Evolutionary conservation across 1,140 invertebrate genomes (phyloP).

Genomic region (Lepidurus apus): DNA sequence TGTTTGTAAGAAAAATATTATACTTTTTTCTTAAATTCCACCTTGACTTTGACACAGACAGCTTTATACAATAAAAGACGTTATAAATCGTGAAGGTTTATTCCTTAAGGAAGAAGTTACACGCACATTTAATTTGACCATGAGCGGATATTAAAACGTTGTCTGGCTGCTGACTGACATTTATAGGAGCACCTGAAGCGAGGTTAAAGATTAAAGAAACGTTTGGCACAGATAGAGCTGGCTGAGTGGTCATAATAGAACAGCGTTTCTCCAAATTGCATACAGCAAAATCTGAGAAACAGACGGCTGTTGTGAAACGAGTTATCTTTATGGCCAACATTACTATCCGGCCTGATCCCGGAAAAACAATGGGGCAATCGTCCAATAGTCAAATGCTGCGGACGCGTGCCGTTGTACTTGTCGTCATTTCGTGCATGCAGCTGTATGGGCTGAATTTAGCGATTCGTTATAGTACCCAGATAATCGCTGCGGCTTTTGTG

Average conservation of each 20-base stretch:
- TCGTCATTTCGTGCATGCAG: not conserved
- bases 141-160: not conserved
- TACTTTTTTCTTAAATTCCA: not conserved
- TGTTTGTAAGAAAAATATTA: constrained; percentile 1
- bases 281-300: not conserved
- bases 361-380: constrained; percentile 2
- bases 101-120: not conserved
- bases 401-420: constrained; percentile 3
- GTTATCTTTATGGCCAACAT: not conserved
- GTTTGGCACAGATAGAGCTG: not conserved
- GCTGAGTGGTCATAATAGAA: not conserved
- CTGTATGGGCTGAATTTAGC: not conserved
- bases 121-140: too few species aligned
- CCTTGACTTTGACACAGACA: constrained; percentile 8
- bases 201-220: not conserved
- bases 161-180: not conserved
- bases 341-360: not conserved
- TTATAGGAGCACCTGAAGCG: not conserved
- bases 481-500: not conserved
- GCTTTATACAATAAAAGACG: constrained; percentile 10
- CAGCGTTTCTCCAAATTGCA: not conserved
- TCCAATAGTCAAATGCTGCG: not conserved
- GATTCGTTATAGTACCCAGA: not conserved
- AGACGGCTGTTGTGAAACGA: not conserved
- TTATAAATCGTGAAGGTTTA: not conserved